Evolutionary conservation across 92 coral and sea anemone species (phyloP), one percentile per base, ranked within the genome.

Genomic region (Paramuricea clavata): DNA sequence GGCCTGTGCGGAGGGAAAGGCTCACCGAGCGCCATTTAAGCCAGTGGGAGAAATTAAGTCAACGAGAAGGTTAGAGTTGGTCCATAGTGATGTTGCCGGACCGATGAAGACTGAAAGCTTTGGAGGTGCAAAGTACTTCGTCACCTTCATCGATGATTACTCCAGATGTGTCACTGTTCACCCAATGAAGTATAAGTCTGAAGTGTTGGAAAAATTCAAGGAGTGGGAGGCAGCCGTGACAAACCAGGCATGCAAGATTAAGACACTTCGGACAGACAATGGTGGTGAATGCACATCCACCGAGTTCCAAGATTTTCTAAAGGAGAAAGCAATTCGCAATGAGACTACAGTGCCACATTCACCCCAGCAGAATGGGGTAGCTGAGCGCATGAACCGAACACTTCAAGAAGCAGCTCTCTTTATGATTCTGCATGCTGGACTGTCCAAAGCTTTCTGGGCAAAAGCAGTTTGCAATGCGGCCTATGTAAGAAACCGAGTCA

Each of bases 381-480:
- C 92, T 8, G 92, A 89, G 73, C 87, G 84, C 28, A 89, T 89
- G 83, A 89, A 85, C 70, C 84, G 88, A 27, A 73, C 82, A 42
- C 81, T 83, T 71, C 69, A 81, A 23, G 88, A 86, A 80, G 87
- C 90, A 34, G 93, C 90, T 62, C 85, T 87, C n/a, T 87, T 89
- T 26, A 87, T 91, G 86, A 81, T 90, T 59, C 33, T 74, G 42
- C 93, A 91, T 83, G 88, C 89, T 30, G 88, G 69, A 69, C 39
- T 90, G 31, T 74, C 88, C 67, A 81, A 86, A 32, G 82, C 61
- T 17, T 81, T 80, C 52, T 90, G 90, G 87, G 93, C 81, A 13
- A 88, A 86, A 76, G 93, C 93, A 27, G 44, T 90, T 76, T 72
- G 83, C 57, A 39, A 17, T 39, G 78, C 57, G 36, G 78, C 78